A percentile compares a stretch with the other conserved stretches of the same genome.
Conservation (phyloP, 2,797 vertebrate genomes). For the Argyrosomus regius region DNA sequence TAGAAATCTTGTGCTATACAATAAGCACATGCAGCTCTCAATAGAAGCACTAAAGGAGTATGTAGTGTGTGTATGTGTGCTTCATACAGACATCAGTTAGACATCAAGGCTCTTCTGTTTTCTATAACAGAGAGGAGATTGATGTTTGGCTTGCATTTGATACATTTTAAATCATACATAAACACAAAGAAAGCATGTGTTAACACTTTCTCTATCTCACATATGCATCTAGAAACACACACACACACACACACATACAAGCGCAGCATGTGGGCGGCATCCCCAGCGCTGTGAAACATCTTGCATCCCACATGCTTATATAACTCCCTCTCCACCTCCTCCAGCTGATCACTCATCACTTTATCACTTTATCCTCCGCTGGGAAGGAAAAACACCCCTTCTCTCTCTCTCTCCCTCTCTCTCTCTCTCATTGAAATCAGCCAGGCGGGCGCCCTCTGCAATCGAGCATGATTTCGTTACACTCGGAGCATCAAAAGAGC, state of each 20-base stretch:
- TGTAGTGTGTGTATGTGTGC: background rate
- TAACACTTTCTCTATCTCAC: conserved; percentile 66
- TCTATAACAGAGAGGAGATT: conserved; percentile 2
- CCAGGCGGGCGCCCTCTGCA: conserved; percentile 48
- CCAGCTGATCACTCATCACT: conserved; percentile 81
- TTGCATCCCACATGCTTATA: conserved; percentile 85
- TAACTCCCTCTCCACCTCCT: conserved; percentile 83
- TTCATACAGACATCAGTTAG: background rate
- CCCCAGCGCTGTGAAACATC: conserved; percentile 79
- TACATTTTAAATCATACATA: conserved; percentile 34
- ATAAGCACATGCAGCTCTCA: background rate
- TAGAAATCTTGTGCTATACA: background rate
- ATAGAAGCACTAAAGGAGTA: background rate
- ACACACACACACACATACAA: conserved; percentile 49
- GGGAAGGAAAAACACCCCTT: conserved; percentile 65
- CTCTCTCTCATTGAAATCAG: conserved; percentile 54
- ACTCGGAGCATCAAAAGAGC: conserved; percentile 62
- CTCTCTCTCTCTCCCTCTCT: conserved; percentile 21
- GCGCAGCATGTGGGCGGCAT: conserved; percentile 76
- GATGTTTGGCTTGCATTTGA: conserved; percentile 12
- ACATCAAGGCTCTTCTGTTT: background rate
- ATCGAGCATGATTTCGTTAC: conserved; percentile 58
- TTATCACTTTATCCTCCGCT: conserved; percentile 68
- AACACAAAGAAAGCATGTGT: conserved; percentile 42
- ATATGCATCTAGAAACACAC: conserved; percentile 64